Evolutionary conservation across 2,113 vertebrate species (phyloP), one percentile per base, ranked within the genome.

Genomic region (Vanacampus margaritifer): DNA sequence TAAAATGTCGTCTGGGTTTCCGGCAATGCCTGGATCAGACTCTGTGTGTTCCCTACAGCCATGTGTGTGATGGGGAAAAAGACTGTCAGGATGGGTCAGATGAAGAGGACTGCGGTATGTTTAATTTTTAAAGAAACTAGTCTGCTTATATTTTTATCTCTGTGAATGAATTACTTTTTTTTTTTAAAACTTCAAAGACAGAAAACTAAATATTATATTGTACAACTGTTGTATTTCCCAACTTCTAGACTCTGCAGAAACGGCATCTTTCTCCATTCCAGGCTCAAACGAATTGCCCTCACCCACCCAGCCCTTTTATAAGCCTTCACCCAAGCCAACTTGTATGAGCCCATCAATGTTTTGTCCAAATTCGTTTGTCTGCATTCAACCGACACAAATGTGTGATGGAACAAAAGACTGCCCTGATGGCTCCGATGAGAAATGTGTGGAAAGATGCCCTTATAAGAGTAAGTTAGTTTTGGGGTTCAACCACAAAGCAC

Each of bases 31-130:
- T 0, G 0, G 90, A 95, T 0, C 89, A 88, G 23, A 81, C 65
- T 0, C 87, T 87, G 57, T 96, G 94, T 0, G 77, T 96, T 26
- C 79, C 89, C 26, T 72, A 72, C 17, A 90, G 87, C 35, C 92
- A 92, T 3, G 0, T 94, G 62, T 95, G 95, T 54, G 93, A 96
- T 26, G 93, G 93, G 2, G 91, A 94, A 41, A 60, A 39, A 0
- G 94, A 96, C 87, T 95, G 95, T 63, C 59, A 5, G 0, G 95
- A 96, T 58, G 93, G 92, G 37, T 95, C 94, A 0, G 94, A 97
- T 70, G 94, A 97, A 77, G 75, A 84, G 3, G 93, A 86, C 1
- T 78, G 88, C 61, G 80, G 60, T 41, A 62, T 43, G 23, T 41
- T 85, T 78, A 26, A 12, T 23, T 43, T 43, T 16, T 32, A 32